A percentile compares a stretch with the other conserved stretches of the same genome.
Evolutionary conservation across 2,888 invertebrate genomes (phyloP).

Genomic region (Ormyrus thymus): DNA sequence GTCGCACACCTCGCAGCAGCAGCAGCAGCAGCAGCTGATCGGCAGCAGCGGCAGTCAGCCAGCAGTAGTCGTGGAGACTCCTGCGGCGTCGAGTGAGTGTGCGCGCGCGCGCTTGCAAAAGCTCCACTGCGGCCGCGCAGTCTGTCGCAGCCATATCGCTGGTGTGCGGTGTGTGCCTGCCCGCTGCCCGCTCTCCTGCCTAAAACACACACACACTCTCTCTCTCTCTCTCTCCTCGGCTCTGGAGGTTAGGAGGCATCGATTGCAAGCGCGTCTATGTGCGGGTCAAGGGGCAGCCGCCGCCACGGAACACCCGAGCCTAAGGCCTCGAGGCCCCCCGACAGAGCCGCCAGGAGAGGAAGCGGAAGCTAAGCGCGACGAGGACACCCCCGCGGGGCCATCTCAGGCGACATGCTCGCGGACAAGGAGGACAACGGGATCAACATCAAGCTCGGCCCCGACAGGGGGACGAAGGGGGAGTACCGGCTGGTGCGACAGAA

Average conservation of each 20-base stretch:
- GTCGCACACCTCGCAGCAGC: conserved; percentile 32
- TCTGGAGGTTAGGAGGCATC: no score
- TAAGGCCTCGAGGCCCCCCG: neutral
- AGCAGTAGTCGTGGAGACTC: no score
- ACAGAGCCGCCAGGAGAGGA: neutral
- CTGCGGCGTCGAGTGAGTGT: no score
- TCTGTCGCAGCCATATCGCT: no score
- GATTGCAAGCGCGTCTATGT: neutral
- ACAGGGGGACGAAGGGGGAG: conserved; percentile 62
- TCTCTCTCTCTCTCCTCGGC: no score
- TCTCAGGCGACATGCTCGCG: conserved; percentile 62
- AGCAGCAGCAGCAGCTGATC: conserved; percentile 33
- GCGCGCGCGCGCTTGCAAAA: no score
- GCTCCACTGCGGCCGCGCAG: no score
- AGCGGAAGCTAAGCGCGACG: neutral
- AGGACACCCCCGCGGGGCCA: neutral
- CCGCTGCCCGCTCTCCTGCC: no score
- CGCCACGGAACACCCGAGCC: neutral
- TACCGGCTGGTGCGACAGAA: conserved; percentile 64
- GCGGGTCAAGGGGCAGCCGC: conserved; percentile 8
- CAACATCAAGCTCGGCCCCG: conserved; percentile 70
- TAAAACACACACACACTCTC: no score
- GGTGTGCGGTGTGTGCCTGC: no score
- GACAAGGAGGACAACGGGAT: conserved; percentile 72
- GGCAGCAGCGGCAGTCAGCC: no score